Conservation (phyloP, 2,797 vertebrate species). For the Cygnus olor region DNA sequence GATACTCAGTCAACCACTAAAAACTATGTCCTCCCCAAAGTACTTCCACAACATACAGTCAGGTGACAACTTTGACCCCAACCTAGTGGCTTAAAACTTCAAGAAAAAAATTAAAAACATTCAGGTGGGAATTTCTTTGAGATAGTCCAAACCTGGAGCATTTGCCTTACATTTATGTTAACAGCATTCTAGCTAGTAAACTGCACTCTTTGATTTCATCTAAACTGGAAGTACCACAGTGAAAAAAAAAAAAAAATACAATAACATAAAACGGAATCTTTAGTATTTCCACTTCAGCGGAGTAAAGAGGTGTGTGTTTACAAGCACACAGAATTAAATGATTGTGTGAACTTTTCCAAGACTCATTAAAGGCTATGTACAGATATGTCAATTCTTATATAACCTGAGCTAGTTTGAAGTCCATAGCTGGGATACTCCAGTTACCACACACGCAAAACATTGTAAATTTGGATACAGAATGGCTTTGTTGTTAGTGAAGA, state of each 20-base stretch:
- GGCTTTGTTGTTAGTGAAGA: slow-evolving; percentile 34
- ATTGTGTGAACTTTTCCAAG: neutral
- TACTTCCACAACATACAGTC: neutral
- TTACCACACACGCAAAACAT: slow-evolving; percentile 38
- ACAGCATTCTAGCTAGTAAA: neutral
- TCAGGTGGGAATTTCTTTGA: neutral
- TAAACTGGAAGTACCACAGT: neutral
- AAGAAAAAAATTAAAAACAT: neutral
- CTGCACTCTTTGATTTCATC: neutral
- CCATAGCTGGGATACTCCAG: slow-evolving; percentile 6
- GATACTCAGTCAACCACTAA: neutral
- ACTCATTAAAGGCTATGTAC: neutral
- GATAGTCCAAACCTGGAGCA: neutral
- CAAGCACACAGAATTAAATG: neutral
- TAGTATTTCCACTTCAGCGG: neutral
- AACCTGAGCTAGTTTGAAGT: neutral
- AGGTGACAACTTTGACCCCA: neutral
- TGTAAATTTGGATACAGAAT: slow-evolving; percentile 15
- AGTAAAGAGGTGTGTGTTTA: neutral
- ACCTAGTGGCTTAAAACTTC: neutral
- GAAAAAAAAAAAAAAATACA: neutral
- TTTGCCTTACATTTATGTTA: neutral
- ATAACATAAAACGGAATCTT: neutral
- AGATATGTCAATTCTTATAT: neutral
- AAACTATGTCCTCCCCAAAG: neutral